Evolutionary conservation across 2,113 vertebrate genomes (phyloP), one percentile per base, ranked within the genome.

Genomic region (Atlantisia rogersi): DNA sequence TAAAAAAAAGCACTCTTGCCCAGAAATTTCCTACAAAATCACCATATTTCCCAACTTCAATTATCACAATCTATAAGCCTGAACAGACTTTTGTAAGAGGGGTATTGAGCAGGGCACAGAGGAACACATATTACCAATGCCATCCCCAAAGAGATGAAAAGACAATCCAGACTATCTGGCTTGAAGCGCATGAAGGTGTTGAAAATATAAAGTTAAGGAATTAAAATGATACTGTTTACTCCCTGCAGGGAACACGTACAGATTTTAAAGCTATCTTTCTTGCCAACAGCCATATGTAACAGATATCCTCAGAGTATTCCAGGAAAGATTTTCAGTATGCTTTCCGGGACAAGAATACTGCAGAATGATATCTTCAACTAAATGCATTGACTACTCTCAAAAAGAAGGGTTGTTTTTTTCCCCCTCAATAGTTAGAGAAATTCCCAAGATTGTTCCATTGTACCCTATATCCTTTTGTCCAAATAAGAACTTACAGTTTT

Each of bases 161-260:
- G 21, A 82, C 40, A 58, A 74, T 63, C 44, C 26, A 6, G 55
- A 63, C 15, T 67, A 39, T 42, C 29, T 42, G 31, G n/a, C 78
- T 90, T 64, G 40, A 76, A 77, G 42, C 5, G 1, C 10, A 75
- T 76, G 28, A 58, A 78, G 31, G 55, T 65, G 48, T 55, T 74
- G 77, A 86, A 94, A 95, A 95, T 86, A 62, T 28, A 10, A 89
- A 88, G 55, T 50, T 58, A 64, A 86, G 74, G 77, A 85, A 92
- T 82, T 86, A 80, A 88, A 93, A 91, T 59, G 63, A 32, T 37
- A 80, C 14, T 65, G 59, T 88, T 94, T 90, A 70, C 9, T 92
- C 79, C 75, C 79, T 67, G 29, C 35, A 88, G 87, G 42, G 53
- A 31, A 63, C 48, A 63, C 0, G 0, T 12, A 56, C 9, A 82